Conservation (phyloP, 2,797 vertebrate genomes). For the Coranthus polyacanthus region DNA sequence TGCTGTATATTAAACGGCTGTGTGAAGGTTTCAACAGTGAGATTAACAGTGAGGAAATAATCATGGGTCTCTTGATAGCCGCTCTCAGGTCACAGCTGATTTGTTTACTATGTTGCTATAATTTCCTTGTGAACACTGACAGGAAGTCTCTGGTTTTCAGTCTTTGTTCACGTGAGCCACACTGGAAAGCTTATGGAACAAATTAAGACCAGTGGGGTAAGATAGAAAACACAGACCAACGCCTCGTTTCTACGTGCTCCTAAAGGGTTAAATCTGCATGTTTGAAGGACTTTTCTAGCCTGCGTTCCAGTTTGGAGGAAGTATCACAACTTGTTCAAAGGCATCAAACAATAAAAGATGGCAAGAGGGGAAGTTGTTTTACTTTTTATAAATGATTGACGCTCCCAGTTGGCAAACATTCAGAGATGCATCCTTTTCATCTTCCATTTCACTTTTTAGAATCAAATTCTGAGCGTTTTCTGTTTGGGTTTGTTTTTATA, state of each 20-base stretch:
- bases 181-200: constrained; percentile 15
- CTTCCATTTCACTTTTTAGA: constrained; percentile 34
- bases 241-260: constrained; percentile 7
- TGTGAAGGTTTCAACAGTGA: constrained; percentile 50
- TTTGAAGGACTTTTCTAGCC: constrained; percentile 37
- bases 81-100: constrained; percentile 58
- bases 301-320: constrained; percentile 52
- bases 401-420: constrained; percentile 58
- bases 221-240: background rate
- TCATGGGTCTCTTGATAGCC: constrained; percentile 36
- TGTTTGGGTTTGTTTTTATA: constrained; percentile 32
- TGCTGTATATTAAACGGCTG: constrained; percentile 37
- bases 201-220: constrained; percentile 17
- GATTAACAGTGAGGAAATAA: constrained; percentile 59
- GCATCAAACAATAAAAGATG: constrained; percentile 58
- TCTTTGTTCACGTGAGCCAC: constrained; percentile 25
- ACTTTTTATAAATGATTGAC: constrained; percentile 65
- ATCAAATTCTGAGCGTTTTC: constrained; percentile 34
- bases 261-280: constrained; percentile 30
- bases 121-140: constrained; percentile 52
- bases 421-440: constrained; percentile 53
- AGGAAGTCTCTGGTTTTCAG: constrained; percentile 11
- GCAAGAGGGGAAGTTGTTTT: constrained; percentile 39
- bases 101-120: constrained; percentile 44
- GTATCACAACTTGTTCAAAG: constrained; percentile 67